These are phyloP conservation scores for Cheilosia pagana DNA, from an alignment of 2,888 invertebrate genomes.

Conservation along the genomic window DNA sequence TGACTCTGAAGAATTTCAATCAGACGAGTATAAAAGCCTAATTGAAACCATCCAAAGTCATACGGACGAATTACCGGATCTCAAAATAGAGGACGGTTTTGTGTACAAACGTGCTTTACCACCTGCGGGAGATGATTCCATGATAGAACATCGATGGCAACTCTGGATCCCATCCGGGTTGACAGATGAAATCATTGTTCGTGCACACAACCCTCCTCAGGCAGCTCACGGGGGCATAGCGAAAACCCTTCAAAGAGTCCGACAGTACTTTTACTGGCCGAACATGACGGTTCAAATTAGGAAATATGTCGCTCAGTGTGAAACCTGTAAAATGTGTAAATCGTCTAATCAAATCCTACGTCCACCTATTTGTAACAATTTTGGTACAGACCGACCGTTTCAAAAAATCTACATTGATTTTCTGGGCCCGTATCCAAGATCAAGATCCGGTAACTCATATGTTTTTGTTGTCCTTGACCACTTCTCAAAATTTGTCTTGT, in stretches of 20 bases:
- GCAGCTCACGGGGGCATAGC: conserved; percentile 37
- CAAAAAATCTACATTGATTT: neutral
- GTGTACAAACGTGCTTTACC: neutral
- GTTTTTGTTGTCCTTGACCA: neutral
- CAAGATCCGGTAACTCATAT: neutral
- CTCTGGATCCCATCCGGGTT: conserved; percentile 34
- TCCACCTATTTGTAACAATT: neutral
- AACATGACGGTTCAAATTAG: neutral
- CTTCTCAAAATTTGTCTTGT: neutral
- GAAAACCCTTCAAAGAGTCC: conserved; percentile 31
- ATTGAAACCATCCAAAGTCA: neutral
- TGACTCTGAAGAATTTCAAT: conserved; percentile 6
- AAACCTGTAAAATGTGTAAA: neutral
- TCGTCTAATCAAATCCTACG: neutral
- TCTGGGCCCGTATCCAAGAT: conserved; percentile 15
- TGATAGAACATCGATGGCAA: conserved; percentile 1
- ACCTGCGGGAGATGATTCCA: neutral
- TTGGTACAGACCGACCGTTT: neutral
- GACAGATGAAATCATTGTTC: conserved; percentile 2
- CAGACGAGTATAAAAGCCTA: neutral
- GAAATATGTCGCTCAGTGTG: too few relatives aligned
- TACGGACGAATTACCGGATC: neutral
- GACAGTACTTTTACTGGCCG: conserved; percentile 13
- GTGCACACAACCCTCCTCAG: conserved; percentile 35
- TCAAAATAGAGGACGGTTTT: neutral